Conservation (phyloP, 2,888 invertebrate genomes). For the Horisme vitalbata region DNA sequence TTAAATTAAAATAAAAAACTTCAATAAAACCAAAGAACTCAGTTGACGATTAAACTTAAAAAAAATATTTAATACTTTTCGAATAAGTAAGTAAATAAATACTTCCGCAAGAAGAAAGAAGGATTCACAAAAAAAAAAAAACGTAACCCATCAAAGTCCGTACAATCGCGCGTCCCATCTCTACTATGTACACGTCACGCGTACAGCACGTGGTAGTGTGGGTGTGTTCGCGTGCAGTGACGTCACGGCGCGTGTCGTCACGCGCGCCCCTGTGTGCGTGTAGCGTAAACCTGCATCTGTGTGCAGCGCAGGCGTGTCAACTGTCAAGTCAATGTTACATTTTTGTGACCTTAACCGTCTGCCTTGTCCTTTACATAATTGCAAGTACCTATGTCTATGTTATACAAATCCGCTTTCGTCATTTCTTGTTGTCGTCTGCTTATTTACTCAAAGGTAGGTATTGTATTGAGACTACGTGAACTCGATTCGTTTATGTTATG, state of each 20-base stretch:
- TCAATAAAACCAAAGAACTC: too few species aligned
- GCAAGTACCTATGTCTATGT: constrained; percentile 21
- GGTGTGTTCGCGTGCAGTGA: constrained; percentile 78
- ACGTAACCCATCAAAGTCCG: too few species aligned
- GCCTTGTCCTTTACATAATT: constrained; percentile 63
- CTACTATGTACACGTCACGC: constrained; percentile 58
- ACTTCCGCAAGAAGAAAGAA: too few species aligned
- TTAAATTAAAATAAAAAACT: too few species aligned
- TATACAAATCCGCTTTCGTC: constrained; percentile 22
- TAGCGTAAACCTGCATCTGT: constrained; percentile 40
- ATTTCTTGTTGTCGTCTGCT: constrained; percentile 5
- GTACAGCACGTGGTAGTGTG: constrained; percentile 65
- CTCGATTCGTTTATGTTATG: too few species aligned
- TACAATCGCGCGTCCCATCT: constrained; percentile 24
- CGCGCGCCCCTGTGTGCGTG: constrained; percentile 48
- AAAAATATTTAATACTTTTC: too few species aligned
- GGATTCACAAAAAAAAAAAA: too few species aligned
- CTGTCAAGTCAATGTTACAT: constrained; percentile 73
- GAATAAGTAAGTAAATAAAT: too few species aligned
- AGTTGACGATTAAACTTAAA: too few species aligned
- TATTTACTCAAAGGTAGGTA: neutral
- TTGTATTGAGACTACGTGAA: neutral
- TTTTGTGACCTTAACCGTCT: constrained; percentile 81
- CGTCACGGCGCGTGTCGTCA: constrained; percentile 70
- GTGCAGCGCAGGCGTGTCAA: constrained; percentile 56